Percentiles rank a stretch among this genome's conserved stretches.
Evolutionary conservation across 2,113 vertebrate species (phyloP).

Genomic region (Eubucco bourcierii): DNA sequence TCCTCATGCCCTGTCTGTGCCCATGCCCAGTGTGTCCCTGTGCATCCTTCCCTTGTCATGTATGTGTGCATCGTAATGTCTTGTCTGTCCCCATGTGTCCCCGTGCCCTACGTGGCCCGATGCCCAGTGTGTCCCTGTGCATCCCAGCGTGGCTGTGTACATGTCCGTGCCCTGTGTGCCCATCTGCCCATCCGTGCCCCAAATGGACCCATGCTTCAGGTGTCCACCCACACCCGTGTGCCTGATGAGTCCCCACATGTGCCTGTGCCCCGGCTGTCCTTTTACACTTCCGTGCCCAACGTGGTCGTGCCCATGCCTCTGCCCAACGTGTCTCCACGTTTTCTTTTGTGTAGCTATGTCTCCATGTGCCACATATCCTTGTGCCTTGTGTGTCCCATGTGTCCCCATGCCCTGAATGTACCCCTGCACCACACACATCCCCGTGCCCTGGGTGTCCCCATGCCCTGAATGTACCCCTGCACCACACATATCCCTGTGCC

Average conservation of each 20-base stretch:
- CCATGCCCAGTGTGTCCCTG: neutral
- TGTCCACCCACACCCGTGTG: no score
- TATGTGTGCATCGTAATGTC: no score
- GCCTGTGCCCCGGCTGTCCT: no score
- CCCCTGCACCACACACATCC: neutral
- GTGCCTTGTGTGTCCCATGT: neutral
- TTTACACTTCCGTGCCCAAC: no score
- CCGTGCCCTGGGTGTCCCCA: neutral
- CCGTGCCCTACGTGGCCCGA: fast-evolving
- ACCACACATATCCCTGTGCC: fast-evolving
- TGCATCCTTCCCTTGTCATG: no score
- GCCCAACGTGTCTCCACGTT: neutral
- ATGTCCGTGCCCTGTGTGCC: no score
- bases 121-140: neutral
- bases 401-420: neutral
- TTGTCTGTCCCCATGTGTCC: neutral
- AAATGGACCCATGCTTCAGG: neutral
- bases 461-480: neutral
- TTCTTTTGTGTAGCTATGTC: no score
- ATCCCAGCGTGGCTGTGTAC: no score
- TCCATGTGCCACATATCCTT: neutral
- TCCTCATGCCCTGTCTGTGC: neutral
- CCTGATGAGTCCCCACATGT: no score
- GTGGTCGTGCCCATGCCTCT: no score
- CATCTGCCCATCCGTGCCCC: neutral